Evolutionary conservation across 1,140 invertebrate genomes (phyloP).

Genomic region (Saccostrea cuccullata): DNA sequence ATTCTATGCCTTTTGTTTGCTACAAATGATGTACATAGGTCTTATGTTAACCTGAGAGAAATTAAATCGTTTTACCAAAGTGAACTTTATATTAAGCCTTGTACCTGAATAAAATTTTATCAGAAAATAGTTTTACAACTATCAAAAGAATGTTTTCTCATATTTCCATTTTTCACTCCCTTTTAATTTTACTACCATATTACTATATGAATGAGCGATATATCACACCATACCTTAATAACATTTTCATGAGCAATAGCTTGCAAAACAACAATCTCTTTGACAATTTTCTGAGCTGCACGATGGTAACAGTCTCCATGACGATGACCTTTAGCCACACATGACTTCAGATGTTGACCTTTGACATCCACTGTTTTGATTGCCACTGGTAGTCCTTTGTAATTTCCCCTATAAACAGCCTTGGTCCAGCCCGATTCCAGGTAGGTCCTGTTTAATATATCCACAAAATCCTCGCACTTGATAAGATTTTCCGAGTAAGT

Average conservation of each 20-base stretch:
- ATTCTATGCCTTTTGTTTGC: no score
- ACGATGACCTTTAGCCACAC: conserved; percentile 67
- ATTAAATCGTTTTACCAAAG: no score
- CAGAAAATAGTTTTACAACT: no score
- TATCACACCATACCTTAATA: conserved; percentile 70
- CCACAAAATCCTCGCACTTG: conserved; percentile 69
- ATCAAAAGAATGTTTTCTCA: no score
- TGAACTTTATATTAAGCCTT: no score
- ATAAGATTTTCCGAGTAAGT: conserved; percentile 59
- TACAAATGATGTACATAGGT: no score
- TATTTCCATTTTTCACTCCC: no score
- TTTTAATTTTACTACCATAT: no score
- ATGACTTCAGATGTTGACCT: conserved; percentile 78
- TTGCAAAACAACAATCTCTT: conserved; percentile 76
- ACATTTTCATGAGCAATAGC: conserved; percentile 73
- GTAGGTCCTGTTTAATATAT: conserved; percentile 66
- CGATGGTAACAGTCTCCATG: conserved; percentile 75
- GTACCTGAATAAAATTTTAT: no score
- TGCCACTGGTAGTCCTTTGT: conserved; percentile 73
- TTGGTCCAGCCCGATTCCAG: conserved; percentile 80
- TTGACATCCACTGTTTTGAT: conserved; percentile 79
- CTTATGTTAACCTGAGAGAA: no score
- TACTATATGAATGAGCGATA: no score
- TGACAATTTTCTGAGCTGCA: conserved; percentile 78
- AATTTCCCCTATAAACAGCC: conserved; percentile 77